A percentile compares a stretch with the other conserved stretches of the same genome.
Evolutionary conservation across 92 coral and sea anemone species (phyloP).

Genomic region (Epizoanthus illoricatus): DNA sequence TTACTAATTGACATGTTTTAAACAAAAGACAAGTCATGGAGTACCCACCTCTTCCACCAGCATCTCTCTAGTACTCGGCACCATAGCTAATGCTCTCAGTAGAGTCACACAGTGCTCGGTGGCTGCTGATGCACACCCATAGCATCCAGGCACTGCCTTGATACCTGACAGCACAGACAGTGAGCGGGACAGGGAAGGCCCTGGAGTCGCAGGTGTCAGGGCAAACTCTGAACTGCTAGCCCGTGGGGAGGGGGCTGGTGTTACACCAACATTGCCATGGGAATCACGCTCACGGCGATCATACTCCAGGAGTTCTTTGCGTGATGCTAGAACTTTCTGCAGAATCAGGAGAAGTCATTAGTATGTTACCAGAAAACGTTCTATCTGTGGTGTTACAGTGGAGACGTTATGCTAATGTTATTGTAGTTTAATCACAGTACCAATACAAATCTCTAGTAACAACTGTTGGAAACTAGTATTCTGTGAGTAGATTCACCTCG

Average conservation of each 20-base stretch:
- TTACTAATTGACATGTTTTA: too few species aligned
- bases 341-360: background rate
- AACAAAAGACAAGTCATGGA: background rate
- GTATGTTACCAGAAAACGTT: background rate
- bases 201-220: conserved; percentile 25
- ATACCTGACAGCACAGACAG: conserved; percentile 66
- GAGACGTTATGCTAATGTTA: too few species aligned
- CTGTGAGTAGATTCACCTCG: too few species aligned
- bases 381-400: too few species aligned
- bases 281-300: conserved; percentile 89
- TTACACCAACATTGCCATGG: conserved; percentile 41
- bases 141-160: conserved; percentile 84
- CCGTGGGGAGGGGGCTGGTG: conserved; percentile 44
- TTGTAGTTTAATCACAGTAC: too few species aligned
- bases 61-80: conserved; percentile 79
- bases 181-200: conserved; percentile 53
- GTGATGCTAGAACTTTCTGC: conserved; percentile 96
- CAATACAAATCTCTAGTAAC: too few species aligned
- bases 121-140: conserved; percentile 99
- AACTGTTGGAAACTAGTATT: too few species aligned
- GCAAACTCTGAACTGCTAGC: conserved; percentile 34
- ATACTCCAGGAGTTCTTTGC: conserved; percentile 92
- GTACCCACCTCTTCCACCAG: conserved; percentile 84
- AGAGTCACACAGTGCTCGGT: conserved; percentile 97
- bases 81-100: conserved; percentile 90